Base-by-base conservation (phyloP, 2,888 invertebrate genomes). In the Notodonta ziczac region DNA sequence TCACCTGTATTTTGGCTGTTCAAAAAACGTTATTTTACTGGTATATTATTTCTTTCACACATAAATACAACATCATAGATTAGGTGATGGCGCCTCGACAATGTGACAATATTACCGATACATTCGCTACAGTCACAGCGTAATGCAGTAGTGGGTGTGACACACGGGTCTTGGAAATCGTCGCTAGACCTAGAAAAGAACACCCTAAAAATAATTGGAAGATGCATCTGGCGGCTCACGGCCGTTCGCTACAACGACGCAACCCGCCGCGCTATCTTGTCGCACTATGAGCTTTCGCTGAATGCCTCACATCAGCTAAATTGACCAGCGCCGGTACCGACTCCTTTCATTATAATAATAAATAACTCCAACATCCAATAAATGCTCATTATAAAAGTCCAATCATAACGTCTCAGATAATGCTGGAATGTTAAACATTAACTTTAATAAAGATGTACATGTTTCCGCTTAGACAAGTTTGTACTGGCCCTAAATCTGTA, bases 371-470 rank as follows among this genome's bases (percentile, higher is more conserved):
- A 90, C 85, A 87, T 91, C 91, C 91, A 79, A 89, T 85, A 88
- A 89, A 90, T 85, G 87, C 78, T 89, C 86, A 88, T 89, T 87
- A 90, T 85, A 86, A 89, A 91, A 90, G 84, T 91, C 92, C 92
- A 90, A 90, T 90, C 84, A 89, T 88, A 87, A 83, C 85, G 85
- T 90, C 84, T 90, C 86, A 86, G 77, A 88, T 86, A 88, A 85
- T 86, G 94, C 94, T 94, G 94, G 90, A 94, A 94, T 93, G 85
- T 94, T 91, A 94, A 94, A 94, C 85, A 89, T 89, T 87, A 91
- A 83, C 88, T 94, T 94, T 93, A 93, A 92, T 93, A 91, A 84
- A 89, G 85, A 89, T 84, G 86, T 80, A 86, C 78, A 90, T 81
- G 76, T 75, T 81, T 84, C 78, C 80, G 81, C 83, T 83, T 84